Evolutionary conservation across 2,888 invertebrate species (phyloP).

Genomic region (Horisme vitalbata): DNA sequence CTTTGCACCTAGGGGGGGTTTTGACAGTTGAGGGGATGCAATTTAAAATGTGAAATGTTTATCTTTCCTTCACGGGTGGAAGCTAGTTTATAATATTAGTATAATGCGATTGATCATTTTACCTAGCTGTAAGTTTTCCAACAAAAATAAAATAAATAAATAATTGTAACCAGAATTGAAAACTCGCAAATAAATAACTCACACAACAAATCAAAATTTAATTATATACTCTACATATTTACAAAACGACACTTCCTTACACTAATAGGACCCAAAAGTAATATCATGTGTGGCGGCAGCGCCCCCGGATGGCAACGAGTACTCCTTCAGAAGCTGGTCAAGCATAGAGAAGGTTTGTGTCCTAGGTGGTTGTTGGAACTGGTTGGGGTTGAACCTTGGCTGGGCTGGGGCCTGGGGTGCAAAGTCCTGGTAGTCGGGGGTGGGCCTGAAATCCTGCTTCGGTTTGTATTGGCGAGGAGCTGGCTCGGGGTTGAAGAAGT

Average conservation of each 20-base stretch:
- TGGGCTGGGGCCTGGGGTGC: conserved; percentile 38
- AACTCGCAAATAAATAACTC: conserved; percentile 18
- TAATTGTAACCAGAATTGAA: too few species aligned
- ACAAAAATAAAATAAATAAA: too few species aligned
- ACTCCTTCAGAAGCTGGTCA: conserved; percentile 91
- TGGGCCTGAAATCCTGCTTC: conserved; percentile 64
- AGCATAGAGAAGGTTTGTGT: conserved; percentile 80
- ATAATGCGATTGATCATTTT: too few species aligned
- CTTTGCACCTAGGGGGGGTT: too few species aligned
- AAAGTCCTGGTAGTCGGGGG: conserved; percentile 48
- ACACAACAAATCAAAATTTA: conserved; percentile 31
- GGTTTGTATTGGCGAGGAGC: conserved; percentile 54
- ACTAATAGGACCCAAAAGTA: conserved; percentile 90
- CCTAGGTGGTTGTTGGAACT: conserved; percentile 46
- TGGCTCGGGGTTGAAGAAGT: conserved; percentile 65
- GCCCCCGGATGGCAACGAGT: conserved; percentile 87
- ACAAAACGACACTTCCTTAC: conserved; percentile 56
- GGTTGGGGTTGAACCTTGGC: conserved; percentile 35
- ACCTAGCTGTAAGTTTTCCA: too few species aligned
- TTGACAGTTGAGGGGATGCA: too few species aligned
- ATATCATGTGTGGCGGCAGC: conserved; percentile 90
- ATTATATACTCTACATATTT: conserved; percentile 68
- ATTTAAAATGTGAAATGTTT: too few species aligned
- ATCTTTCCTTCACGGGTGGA: too few species aligned
- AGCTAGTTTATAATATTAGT: too few species aligned